Evolutionary conservation across 2,888 invertebrate genomes (phyloP).

Genomic region (Phyto melanocephala): DNA sequence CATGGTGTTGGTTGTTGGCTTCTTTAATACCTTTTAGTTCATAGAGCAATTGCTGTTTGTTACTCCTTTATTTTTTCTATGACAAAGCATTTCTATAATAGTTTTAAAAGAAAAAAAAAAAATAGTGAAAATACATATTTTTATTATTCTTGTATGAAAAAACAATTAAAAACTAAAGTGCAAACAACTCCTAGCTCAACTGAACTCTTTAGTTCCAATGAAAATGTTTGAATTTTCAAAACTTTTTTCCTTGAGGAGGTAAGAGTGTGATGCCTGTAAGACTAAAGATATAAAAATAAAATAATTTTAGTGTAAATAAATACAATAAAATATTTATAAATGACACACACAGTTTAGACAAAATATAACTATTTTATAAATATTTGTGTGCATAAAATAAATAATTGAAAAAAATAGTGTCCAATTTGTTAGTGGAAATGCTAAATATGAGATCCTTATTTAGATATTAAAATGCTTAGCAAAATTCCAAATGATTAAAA

Average conservation of each 20-base stretch:
- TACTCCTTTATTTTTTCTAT: not conserved
- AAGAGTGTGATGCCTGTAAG: slow-evolving; percentile 63
- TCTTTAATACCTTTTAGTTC: not conserved
- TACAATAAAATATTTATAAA: too few species aligned
- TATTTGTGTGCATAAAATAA: too few species aligned
- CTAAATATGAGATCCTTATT: too few species aligned
- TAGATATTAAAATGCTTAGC: too few species aligned
- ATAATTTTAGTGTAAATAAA: too few species aligned
- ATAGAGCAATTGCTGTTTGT: not conserved
- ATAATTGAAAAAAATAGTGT: too few species aligned
- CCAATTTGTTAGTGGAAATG: too few species aligned
- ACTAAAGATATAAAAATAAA: too few species aligned
- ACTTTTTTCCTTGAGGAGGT: slow-evolving; percentile 75
- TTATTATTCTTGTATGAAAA: not conserved
- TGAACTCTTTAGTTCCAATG: slow-evolving; percentile 40
- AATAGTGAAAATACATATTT: not conserved
- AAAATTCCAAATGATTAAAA: too few species aligned
- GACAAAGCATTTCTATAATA: not conserved
- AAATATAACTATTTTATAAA: too few species aligned
- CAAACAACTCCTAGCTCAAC: not conserved
- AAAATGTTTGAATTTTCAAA: slow-evolving; percentile 77
- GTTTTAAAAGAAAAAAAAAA: not conserved
- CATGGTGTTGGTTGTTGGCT: slow-evolving; percentile 49
- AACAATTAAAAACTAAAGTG: not conserved
- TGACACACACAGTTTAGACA: too few species aligned